Percentiles rank a stretch among this genome's conserved stretches.
Evolutionary conservation across 2,113 vertebrate species (phyloP).

Genomic region (Hyperoodon ampullatus): DNA sequence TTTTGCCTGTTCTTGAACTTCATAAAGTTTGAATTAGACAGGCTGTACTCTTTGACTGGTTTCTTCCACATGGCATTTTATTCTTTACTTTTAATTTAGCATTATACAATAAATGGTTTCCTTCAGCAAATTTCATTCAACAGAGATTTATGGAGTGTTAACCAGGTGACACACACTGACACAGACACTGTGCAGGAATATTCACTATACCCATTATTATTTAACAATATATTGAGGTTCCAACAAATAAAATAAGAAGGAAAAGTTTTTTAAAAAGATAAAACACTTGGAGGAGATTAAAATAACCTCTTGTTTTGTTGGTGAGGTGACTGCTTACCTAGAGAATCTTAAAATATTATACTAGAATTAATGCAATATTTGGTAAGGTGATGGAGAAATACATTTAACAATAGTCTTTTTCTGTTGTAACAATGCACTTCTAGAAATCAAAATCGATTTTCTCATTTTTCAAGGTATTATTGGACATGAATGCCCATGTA

Average conservation of each 20-base stretch:
- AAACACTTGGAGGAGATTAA: neutral
- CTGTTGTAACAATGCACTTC: neutral
- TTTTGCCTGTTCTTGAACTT: neutral
- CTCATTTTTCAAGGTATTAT: neutral
- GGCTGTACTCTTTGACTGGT: neutral
- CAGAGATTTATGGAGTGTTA: neutral
- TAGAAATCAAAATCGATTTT: neutral
- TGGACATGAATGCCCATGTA: neutral
- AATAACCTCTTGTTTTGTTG: neutral
- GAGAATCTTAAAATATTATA: neutral
- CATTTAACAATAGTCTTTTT: neutral
- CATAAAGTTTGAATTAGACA: conserved; percentile 14
- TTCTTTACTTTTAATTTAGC: neutral
- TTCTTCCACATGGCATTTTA: neutral
- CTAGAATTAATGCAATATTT: neutral
- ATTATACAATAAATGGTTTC: neutral
- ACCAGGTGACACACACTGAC: neutral
- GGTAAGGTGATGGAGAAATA: neutral
- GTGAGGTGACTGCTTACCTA: neutral
- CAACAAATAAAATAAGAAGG: neutral
- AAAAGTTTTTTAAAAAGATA: neutral
- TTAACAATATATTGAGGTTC: neutral
- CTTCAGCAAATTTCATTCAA: neutral
- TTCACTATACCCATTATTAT: neutral
- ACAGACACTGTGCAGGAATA: neutral